Percentiles rank a stretch among this genome's conserved stretches.
Conservation (phyloP, 1,140 invertebrate species). For the Ganaspis sp. region DNA sequence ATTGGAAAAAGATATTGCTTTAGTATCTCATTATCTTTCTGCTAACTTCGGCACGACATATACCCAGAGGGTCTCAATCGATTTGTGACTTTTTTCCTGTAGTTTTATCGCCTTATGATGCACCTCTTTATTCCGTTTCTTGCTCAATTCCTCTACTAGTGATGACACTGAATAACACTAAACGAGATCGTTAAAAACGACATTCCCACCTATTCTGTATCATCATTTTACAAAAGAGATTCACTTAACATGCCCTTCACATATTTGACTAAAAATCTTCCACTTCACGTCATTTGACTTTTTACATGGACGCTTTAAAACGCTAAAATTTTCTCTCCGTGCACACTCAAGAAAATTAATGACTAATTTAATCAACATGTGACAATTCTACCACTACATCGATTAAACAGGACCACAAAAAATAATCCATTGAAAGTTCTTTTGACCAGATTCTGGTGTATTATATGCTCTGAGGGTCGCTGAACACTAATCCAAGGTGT, state of each 20-base stretch:
- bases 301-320: no score
- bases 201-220: not conserved
- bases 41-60: constrained; percentile 16
- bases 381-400: no score
- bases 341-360: no score
- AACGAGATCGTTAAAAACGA: constrained; percentile 14
- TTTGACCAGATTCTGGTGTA: no score
- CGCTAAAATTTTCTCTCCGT: no score
- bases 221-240: not conserved
- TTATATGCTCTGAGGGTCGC: no score
- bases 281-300: no score
- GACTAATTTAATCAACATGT: no score
- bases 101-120: constrained; percentile 26
- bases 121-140: not conserved
- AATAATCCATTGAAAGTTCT: no score
- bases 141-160: not conserved
- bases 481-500: no score
- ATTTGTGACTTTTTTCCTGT: constrained; percentile 9
- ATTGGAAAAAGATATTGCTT: constrained; percentile 7
- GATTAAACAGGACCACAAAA: no score
- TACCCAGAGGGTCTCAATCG: constrained; percentile 12
- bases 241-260: not conserved
- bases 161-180: not conserved
- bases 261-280: not conserved
- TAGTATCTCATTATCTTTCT: constrained; percentile 16